Conservation (phyloP, 1,140 invertebrate genomes). For the Sinella curviseta region DNA sequence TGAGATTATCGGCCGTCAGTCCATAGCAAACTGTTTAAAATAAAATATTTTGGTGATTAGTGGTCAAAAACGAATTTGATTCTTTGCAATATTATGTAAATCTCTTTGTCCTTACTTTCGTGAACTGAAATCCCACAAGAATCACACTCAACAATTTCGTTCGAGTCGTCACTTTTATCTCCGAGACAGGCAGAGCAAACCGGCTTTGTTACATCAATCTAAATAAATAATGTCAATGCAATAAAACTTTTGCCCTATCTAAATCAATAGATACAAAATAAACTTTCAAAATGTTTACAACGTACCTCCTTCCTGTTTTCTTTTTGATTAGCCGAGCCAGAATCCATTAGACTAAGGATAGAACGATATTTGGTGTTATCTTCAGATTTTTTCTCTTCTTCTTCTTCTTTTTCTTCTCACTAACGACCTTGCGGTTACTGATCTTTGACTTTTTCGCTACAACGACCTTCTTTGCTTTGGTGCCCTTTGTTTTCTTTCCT, state of each 20-base stretch:
- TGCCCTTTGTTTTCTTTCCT: background rate
- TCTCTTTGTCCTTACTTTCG: constrained; percentile 69
- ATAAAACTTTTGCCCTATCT: background rate
- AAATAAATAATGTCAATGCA: background rate
- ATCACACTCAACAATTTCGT: constrained; percentile 97
- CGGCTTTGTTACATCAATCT: constrained; percentile 58
- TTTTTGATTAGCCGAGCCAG: background rate
- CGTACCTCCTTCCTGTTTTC: constrained; percentile 9
- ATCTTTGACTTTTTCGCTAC: background rate
- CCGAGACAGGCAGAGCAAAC: constrained; percentile 93
- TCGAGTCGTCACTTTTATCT: constrained; percentile 85
- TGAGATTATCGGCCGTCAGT: constrained; percentile 81
- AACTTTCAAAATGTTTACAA: background rate
- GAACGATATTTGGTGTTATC: constrained; percentile 28
- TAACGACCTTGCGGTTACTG: background rate
- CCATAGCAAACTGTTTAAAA: constrained; percentile 80
- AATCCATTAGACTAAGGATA: constrained; percentile 11
- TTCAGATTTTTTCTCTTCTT: constrained; percentile 6
- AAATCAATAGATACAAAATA: background rate
- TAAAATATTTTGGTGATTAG: too few species aligned
- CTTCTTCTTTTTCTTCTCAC: constrained; percentile 23
- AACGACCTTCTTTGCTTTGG: background rate
- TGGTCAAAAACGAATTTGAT: constrained; percentile 12
- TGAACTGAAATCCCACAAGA: constrained; percentile 93
- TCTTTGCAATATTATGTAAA: background rate